Conservation (phyloP, 2,888 invertebrate species). For the Dascillus cervinus region DNA sequence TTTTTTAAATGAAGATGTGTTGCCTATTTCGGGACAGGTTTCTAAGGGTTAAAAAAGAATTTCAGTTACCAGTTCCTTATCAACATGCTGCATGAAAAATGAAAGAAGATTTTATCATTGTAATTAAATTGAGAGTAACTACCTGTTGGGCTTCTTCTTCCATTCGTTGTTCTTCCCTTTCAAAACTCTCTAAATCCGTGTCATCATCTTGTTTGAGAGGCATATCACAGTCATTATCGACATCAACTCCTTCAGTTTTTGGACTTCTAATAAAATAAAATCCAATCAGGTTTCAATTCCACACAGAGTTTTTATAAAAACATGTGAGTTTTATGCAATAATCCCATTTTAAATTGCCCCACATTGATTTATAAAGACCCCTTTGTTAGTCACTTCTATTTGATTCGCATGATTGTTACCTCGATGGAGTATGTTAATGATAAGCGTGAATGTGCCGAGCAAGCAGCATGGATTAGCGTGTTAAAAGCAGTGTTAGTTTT, state of each 20-base stretch:
- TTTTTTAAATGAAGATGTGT: too few relatives aligned
- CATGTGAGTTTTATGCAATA: too few relatives aligned
- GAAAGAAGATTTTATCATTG: slow-evolving; percentile 5
- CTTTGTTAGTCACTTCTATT: too few relatives aligned
- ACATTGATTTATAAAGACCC: too few relatives aligned
- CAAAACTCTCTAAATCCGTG: slow-evolving; percentile 46
- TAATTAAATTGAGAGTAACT: slow-evolving; percentile 10
- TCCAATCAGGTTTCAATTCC: too few relatives aligned
- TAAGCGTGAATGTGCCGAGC: slow-evolving; percentile 32
- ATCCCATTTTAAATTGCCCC: too few relatives aligned
- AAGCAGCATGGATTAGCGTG: slow-evolving; percentile 41
- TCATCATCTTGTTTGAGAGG: slow-evolving; percentile 36
- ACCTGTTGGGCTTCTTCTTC: slow-evolving; percentile 45
- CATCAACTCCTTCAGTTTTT: slow-evolving; percentile 26
- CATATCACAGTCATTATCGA: slow-evolving; percentile 40
- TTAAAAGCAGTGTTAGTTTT: slow-evolving; percentile 20
- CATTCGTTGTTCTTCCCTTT: slow-evolving; percentile 46
- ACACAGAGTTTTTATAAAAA: too few relatives aligned
- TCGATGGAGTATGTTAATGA: slow-evolving; percentile 4
- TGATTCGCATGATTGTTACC: too few relatives aligned
- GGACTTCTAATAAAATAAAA: slow-evolving; percentile 22
- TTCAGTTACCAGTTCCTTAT: slow-evolving; percentile 37
- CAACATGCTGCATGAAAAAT: slow-evolving; percentile 33
- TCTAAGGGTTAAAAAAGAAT: too few relatives aligned
- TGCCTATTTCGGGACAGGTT: too few relatives aligned